phyloP scores from a whole-genome alignment of 2,888 invertebrate genomes.

The Euclidia mi region DNA sequence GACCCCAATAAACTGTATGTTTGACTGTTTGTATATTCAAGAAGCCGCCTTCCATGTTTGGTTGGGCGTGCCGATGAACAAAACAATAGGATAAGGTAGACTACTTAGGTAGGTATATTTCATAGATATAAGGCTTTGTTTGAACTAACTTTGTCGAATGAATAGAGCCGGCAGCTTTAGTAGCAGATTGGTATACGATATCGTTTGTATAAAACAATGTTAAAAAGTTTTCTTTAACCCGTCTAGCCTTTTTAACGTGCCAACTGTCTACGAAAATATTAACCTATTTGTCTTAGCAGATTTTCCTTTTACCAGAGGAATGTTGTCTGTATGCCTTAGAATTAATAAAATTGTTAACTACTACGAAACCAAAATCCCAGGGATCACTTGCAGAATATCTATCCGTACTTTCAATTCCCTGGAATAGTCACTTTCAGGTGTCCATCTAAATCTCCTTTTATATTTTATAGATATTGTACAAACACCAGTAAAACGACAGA shows the following conservation, averaged over 20 bases:
- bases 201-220: slow-evolving; percentile 6
- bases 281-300: background rate
- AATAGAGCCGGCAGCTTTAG: slow-evolving; percentile 11
- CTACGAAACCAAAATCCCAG: background rate
- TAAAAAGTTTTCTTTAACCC: slow-evolving; percentile 14
- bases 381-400: background rate
- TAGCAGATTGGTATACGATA: slow-evolving; percentile 25
- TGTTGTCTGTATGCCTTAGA: too few relatives aligned
- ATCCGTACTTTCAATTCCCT: background rate
- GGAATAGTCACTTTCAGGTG: slow-evolving; percentile 18
- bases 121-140: slow-evolving; percentile 10
- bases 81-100: slow-evolving; percentile 24
- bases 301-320: too few relatives aligned
- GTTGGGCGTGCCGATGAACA: slow-evolving; percentile 51
- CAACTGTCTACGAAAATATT: background rate
- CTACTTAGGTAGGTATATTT: slow-evolving; percentile 28
- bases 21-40: slow-evolving; percentile 72
- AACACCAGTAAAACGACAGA: slow-evolving; percentile 73
- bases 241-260: background rate
- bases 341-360: background rate
- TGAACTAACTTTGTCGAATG: slow-evolving; percentile 3
- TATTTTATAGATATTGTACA: slow-evolving; percentile 52
- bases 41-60: slow-evolving; percentile 70
- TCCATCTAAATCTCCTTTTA: slow-evolving; percentile 40
- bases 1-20: slow-evolving; percentile 71